Evolutionary conservation across 2,113 vertebrate genomes (phyloP), one percentile per base, ranked within the genome.

Genomic region (Amphilophus citrinellus): DNA sequence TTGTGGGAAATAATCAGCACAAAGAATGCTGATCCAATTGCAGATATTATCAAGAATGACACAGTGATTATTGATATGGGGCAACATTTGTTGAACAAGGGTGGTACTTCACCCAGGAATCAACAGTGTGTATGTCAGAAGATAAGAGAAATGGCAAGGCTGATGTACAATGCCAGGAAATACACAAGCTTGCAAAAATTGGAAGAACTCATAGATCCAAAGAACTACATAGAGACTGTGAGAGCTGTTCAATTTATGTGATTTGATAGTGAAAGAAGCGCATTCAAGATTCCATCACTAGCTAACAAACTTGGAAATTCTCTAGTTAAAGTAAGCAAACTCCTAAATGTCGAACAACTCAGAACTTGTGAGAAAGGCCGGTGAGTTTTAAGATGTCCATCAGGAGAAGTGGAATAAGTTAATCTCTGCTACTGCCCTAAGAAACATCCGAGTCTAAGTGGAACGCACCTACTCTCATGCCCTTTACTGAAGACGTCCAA

Each of bases 231-330:
- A 58, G 62, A 90, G 60, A 35, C 35, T 35, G 35, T 35, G 35
- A 35, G 35, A 7, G 84, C 83, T 76, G 87, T 91, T 15, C 87
- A 80, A 59, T 2, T 18, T 6, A 42, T 89, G 84, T 80, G 90
- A 1, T 91, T 76, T 83, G 79, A 90, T 37, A 65, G 50, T 62
- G 76, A 88, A 61, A 62, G 32, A 14, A 42, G 63, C 37, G 84
- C 17, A 13, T 93, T 90, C 22, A 10, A 8, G 14, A 84, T 77
- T 75, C 86, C 83, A 87, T 84, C 90, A 77, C 89, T 92, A 1
- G 90, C 89, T 62, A 89, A 47, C 5, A 93, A 91, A 79, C 84
- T 89, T 75, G 90, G 85, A 2, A 84, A 91, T 65, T 0, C 86
- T 2, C 10, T 90, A 7, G 79, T 87, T 24, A 92, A 92, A 90